Evolutionary conservation across 1,140 invertebrate genomes (phyloP).

Genomic region (Camponotus vicinus): DNA sequence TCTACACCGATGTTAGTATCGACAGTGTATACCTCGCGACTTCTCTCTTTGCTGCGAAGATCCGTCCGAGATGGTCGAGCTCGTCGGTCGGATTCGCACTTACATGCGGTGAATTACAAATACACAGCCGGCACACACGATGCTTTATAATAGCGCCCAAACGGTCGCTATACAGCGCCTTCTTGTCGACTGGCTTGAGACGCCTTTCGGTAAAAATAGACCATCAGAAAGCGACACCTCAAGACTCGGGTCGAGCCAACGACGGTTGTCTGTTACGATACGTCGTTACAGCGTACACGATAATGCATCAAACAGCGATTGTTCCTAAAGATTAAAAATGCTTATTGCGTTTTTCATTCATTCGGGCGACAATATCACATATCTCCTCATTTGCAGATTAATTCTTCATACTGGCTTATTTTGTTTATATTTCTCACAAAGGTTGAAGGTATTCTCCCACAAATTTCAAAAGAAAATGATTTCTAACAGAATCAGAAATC

Average conservation of each 20-base stretch:
- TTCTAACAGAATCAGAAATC: no score
- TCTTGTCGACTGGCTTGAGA: slow-evolving; percentile 77
- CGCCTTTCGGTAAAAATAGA: slow-evolving; percentile 82
- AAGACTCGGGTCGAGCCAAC: slow-evolving; percentile 64
- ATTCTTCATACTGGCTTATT: no score
- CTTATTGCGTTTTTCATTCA: no score
- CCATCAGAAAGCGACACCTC: slow-evolving; percentile 82
- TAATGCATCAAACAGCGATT: neutral
- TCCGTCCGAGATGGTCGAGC: slow-evolving; percentile 11
- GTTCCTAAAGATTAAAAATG: neutral
- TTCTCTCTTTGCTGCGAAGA: slow-evolving; percentile 47
- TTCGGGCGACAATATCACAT: neutral
- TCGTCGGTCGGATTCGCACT: slow-evolving; percentile 48
- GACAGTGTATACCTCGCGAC: neutral
- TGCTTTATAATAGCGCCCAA: slow-evolving; percentile 81
- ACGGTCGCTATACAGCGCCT: slow-evolving; percentile 75
- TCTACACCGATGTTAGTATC: slow-evolving; percentile 7
- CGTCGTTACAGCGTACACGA: slow-evolving; percentile 15
- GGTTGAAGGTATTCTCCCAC: no score
- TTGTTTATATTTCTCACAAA: no score
- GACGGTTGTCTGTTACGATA: slow-evolving; percentile 30
- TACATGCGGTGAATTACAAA: slow-evolving; percentile 77
- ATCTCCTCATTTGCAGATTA: no score
- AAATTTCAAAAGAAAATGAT: no score
- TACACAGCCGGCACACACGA: slow-evolving; percentile 63